Percentiles rank a stretch among this genome's conserved stretches.
Conservation (phyloP, 2,888 invertebrate genomes). For the Mystacides longicornis region DNA sequence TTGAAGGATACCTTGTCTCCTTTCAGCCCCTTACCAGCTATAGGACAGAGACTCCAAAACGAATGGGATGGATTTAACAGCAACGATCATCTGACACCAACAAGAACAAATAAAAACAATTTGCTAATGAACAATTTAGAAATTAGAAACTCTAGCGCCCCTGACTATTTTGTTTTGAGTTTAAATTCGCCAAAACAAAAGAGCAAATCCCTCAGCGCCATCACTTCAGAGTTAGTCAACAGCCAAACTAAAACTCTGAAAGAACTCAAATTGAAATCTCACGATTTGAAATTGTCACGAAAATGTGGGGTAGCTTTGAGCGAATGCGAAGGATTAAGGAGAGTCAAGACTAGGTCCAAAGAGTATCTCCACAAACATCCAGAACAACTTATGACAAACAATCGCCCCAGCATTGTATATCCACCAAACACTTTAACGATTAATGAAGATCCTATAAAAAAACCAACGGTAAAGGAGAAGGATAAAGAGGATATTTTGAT, state of each 20-base stretch:
- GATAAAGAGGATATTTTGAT: constrained; percentile 4
- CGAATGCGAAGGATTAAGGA: background rate
- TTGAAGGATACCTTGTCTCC: constrained; percentile 40
- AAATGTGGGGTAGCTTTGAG: background rate
- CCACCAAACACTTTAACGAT: background rate
- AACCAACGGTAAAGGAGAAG: background rate
- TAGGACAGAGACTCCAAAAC: constrained; percentile 33
- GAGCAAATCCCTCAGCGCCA: background rate
- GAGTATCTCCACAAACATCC: background rate
- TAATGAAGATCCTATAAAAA: background rate
- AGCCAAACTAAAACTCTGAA: constrained; percentile 5
- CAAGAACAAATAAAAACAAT: constrained; percentile 31
- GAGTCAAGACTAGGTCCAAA: background rate
- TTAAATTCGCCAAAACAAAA: constrained; percentile 8
- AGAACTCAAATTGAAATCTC: constrained; percentile 16
- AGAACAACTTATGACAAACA: no score
- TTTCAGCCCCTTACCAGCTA: constrained; percentile 45
- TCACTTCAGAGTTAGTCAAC: background rate
- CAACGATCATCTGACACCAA: constrained; percentile 34
- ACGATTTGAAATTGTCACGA: constrained; percentile 10
- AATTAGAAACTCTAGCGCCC: constrained; percentile 15
- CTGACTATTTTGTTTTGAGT: constrained; percentile 16
- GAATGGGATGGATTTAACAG: constrained; percentile 18
- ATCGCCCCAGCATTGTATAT: no score
- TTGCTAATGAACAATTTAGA: constrained; percentile 15